Conservation (phyloP, 2,113 vertebrate genomes). For the Rhea americana region DNA sequence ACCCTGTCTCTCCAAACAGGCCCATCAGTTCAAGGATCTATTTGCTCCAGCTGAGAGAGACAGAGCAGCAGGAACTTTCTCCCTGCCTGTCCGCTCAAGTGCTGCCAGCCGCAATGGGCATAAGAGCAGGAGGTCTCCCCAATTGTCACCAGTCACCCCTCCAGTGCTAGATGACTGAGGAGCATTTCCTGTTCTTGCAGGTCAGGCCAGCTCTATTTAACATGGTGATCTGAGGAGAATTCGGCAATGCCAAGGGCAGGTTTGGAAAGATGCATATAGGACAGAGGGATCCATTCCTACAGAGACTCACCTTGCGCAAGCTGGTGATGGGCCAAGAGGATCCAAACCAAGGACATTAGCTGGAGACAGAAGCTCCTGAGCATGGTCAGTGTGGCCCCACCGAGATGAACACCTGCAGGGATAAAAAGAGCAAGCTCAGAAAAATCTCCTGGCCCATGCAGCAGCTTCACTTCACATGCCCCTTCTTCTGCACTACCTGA, state of each 20-base stretch:
- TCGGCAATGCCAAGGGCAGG: background rate
- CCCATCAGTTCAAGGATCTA: background rate
- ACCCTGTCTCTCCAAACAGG: background rate
- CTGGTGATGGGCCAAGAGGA: conserved; percentile 68
- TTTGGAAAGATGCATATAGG: background rate
- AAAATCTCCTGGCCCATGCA: background rate
- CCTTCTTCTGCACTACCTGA: background rate
- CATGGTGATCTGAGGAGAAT: background rate
- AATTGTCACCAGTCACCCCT: background rate
- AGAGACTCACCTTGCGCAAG: conserved; percentile 63
- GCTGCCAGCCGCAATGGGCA: background rate
- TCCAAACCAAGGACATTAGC: conserved; percentile 75
- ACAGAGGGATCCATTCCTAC: background rate
- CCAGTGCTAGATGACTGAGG: background rate
- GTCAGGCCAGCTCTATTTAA: background rate
- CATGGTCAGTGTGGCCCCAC: conserved; percentile 75
- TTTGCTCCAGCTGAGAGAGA: background rate
- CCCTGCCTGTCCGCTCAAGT: background rate
- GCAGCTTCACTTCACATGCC: background rate
- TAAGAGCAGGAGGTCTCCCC: background rate
- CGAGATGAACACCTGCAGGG: conserved; percentile 65
- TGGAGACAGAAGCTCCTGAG: conserved; percentile 73
- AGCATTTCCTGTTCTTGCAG: background rate
- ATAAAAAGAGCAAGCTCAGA: conserved; percentile 15
- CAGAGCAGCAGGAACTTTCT: background rate